Evolutionary conservation across 2,797 vertebrate species (phyloP), one percentile per base, ranked within the genome.

Genomic region (Babyrousa celebensis): DNA sequence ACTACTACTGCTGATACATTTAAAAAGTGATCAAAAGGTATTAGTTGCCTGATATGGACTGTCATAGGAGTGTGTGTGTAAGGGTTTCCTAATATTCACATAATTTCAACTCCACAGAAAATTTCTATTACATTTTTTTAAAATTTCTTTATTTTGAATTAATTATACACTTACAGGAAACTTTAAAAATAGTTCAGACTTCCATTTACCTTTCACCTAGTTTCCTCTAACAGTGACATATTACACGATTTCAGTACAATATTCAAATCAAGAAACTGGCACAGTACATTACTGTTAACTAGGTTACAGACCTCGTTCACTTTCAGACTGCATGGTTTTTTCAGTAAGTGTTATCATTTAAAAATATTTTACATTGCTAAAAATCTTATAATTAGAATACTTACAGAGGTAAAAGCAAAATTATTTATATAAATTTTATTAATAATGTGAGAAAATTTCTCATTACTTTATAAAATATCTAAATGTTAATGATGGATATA

Each of bases 111-210:
- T 92, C 9, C 32, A 83, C 9, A 88, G 25, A 85, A 93, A 77
- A 72, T 17, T 54, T 86, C 12, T 52, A 72, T 56, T 85, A 12
- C 25, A 21, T 18, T 75, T 52, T 54, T 58, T 36, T 23, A 80
- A 77, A 77, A 85, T 85, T 18, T 67, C 77, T 89, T 89, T 65
- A 60, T 79, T 91, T 85, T 56, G 23, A 79, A 94, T 60, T 79
- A 96, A 65, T 89, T 79, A 96, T n/a, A 88, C 62, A 89, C 20
- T 87, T 18, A 83, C 0, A 48, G 23, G n/a, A 95, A 94, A 29
- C 63, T 90, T 16, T 71, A 85, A 95, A 89, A 82, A 68, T 16
- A 80, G 85, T 40, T 82, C 4, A 87, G 54, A 58, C 12, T 83
- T 27, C 36, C 63, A 54, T 1, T 3, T 62, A 56, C 16, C 10